phyloP scores from a whole-genome alignment of 2,888 invertebrate genomes.

The Branchellion lobata region DNA sequence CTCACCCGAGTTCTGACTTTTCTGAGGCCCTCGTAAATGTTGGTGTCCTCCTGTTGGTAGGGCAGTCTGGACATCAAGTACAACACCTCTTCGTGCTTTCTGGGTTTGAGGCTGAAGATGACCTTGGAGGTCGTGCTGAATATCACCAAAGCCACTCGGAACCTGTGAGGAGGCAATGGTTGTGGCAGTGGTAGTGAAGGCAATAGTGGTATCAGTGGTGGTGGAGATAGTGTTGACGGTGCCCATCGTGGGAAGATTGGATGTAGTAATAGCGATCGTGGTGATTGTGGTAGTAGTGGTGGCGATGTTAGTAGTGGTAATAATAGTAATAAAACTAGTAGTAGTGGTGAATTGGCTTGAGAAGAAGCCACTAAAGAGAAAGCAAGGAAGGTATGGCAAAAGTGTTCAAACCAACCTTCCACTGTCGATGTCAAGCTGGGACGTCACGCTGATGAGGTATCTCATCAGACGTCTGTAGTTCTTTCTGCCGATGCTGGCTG shows the following conservation, averaged over 20 bases:
- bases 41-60: conserved; percentile 48
- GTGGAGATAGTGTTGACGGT: too few relatives aligned
- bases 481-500: conserved; percentile 48
- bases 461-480: conserved; percentile 47
- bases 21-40: conserved; percentile 46
- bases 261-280: too few relatives aligned
- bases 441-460: conserved; percentile 47
- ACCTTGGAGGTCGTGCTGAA: conserved; percentile 45
- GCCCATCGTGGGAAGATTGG: too few relatives aligned
- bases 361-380: too few relatives aligned
- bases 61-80: conserved; percentile 41
- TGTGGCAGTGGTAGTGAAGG: too few relatives aligned
- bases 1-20: conserved; percentile 44
- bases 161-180: background rate
- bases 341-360: too few relatives aligned
- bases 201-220: too few relatives aligned
- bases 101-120: conserved; percentile 45
- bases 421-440: conserved; percentile 48
- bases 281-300: too few relatives aligned
- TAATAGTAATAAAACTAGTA: too few relatives aligned
- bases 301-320: too few relatives aligned
- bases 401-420: background rate
- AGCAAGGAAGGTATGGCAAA: background rate
- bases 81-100: conserved; percentile 39
- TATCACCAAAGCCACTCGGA: conserved; percentile 47